Conservation (phyloP, 2,113 vertebrate genomes). For the Eulacestoma nigropectus region DNA sequence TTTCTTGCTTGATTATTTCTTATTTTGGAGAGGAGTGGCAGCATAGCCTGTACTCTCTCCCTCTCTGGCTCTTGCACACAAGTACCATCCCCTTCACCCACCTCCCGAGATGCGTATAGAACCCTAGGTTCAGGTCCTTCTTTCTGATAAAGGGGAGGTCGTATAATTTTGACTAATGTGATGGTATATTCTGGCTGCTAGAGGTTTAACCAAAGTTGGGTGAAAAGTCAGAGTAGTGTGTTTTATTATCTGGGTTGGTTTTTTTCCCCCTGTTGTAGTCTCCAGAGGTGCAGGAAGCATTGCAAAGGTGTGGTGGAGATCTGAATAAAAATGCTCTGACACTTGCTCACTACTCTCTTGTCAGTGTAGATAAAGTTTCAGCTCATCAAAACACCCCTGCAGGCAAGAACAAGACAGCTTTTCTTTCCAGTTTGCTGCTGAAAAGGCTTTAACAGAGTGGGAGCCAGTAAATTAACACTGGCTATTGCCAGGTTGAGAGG, state of each 20-base stretch:
- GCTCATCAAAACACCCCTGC: constrained; percentile 57
- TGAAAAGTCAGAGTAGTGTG: neutral
- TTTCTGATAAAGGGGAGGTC: neutral
- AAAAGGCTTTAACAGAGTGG: constrained; percentile 37
- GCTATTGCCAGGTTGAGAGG: constrained; percentile 33
- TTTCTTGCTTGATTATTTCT: neutral
- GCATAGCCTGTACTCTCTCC: neutral
- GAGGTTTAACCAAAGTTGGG: neutral
- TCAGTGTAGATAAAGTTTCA: constrained; percentile 63
- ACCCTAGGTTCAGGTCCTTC: neutral
- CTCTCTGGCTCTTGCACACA: neutral
- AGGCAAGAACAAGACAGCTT: constrained; percentile 56
- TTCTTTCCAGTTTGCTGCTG: constrained; percentile 34
- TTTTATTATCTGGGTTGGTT: neutral
- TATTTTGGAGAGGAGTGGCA: neutral
- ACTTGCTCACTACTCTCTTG: constrained; percentile 55
- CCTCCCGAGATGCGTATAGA: rapidly evolving
- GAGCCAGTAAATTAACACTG: constrained; percentile 63
- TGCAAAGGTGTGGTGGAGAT: neutral
- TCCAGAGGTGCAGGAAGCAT: neutral
- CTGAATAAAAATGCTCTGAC: constrained; percentile 62
- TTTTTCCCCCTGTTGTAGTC: rapidly evolving
- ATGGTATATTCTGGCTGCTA: neutral
- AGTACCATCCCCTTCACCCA: rapidly evolving
- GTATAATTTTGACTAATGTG: neutral